A percentile compares a stretch with the other conserved stretches of the same genome.
These are phyloP conservation scores for Sceloporus undulatus DNA, from an alignment of 2,113 vertebrate species.

Conservation along the genomic window DNA sequence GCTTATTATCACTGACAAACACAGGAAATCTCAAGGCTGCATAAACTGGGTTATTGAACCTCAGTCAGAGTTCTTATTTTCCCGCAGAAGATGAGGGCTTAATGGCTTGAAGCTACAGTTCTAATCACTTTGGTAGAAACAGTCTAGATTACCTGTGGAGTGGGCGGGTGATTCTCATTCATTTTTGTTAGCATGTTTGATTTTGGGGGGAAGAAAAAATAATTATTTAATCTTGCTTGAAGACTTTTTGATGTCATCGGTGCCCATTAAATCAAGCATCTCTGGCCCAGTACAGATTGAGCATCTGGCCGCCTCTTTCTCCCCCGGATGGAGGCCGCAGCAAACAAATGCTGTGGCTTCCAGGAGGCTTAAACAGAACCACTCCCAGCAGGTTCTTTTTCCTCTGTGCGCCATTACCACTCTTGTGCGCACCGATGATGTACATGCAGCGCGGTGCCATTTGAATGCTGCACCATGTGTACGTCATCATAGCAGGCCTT, in stretches of 20 bases:
- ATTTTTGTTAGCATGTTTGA: neutral
- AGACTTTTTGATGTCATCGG: neutral
- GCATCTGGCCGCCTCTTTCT: too few relatives aligned
- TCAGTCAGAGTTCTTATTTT: slow-evolving; percentile 20
- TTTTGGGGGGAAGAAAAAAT: neutral
- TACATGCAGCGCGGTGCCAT: too few relatives aligned
- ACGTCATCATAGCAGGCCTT: too few relatives aligned
- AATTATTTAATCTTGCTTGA: neutral
- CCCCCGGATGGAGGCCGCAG: too few relatives aligned
- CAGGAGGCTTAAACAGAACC: too few relatives aligned
- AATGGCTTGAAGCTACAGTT: neutral
- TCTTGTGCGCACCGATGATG: too few relatives aligned
- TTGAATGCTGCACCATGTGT: too few relatives aligned
- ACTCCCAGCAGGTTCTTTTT: too few relatives aligned
- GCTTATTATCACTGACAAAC: neutral
- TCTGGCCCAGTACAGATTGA: too few relatives aligned
- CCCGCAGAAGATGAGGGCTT: neutral
- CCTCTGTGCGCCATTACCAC: too few relatives aligned
- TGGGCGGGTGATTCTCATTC: neutral
- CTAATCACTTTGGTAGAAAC: neutral
- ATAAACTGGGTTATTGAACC: slow-evolving; percentile 29
- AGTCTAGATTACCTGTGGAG: neutral
- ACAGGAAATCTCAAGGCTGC: slow-evolving; percentile 1
- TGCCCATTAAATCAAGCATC: neutral
- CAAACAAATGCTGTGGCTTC: too few relatives aligned